These are phyloP conservation scores for Sternotherus odoratus DNA, from an alignment of 2,797 vertebrate genomes.

Conservation along the genomic window DNA sequence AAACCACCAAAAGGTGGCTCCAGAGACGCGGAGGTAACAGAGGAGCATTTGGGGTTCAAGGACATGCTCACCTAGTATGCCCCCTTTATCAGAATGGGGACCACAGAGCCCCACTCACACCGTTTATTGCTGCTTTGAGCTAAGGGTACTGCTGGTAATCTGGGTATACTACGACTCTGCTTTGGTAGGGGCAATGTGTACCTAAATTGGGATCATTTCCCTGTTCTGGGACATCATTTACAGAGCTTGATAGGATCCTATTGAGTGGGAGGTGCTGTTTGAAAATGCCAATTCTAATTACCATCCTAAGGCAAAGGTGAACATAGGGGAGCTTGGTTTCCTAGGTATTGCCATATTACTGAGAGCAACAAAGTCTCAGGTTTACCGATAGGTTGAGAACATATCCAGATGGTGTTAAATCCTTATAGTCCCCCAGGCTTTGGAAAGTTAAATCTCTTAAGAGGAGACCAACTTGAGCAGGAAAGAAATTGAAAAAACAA, in stretches of 20 bases:
- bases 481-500: accelerated
- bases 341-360: not conserved
- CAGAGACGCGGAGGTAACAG: not conserved
- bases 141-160: not conserved
- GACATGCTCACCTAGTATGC: no score
- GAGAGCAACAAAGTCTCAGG: not conserved
- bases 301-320: not conserved
- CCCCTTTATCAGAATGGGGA: not conserved
- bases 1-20: not conserved
- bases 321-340: not conserved
- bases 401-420: not conserved
- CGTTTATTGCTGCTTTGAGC: not conserved
- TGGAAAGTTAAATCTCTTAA: not conserved
- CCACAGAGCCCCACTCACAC: not conserved
- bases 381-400: not conserved
- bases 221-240: not conserved
- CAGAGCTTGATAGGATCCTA: not conserved
- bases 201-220: not conserved
- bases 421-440: not conserved
- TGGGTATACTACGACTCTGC: not conserved
- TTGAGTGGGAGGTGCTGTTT: not conserved
- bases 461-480: not conserved
- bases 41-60: not conserved
- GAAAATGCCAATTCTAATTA: not conserved
- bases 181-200: not conserved